A percentile compares a stretch with the other conserved stretches of the same genome.
These are phyloP conservation scores for Myodes glareolus DNA, from an alignment of 2,113 vertebrate species.

Conservation along the genomic window DNA sequence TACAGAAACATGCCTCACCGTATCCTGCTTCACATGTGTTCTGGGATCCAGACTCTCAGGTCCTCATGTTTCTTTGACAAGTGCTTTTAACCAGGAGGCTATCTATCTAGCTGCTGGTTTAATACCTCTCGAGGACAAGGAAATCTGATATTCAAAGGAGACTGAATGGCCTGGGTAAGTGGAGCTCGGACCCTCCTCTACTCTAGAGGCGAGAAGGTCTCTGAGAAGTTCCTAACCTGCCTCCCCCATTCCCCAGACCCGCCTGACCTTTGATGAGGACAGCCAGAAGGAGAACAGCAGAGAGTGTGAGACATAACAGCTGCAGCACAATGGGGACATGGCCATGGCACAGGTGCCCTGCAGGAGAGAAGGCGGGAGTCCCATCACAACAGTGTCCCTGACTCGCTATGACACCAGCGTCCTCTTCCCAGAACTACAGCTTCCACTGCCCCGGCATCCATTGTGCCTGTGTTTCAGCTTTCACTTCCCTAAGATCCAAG, in stretches of 20 bases:
- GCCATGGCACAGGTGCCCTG: not conserved
- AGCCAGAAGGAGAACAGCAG: not conserved
- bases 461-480: not conserved
- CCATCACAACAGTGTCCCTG: not conserved
- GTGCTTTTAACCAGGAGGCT: not conserved
- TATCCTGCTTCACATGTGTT: not conserved
- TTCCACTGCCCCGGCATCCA: too few species aligned
- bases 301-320: not conserved
- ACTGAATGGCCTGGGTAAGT: not conserved
- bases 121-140: not conserved
- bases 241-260: not conserved
- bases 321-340: not conserved
- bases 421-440: not conserved
- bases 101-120: not conserved
- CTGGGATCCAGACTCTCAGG: not conserved
- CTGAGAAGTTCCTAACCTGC: not conserved
- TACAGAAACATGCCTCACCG: not conserved
- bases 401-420: not conserved
- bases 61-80: not conserved
- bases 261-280: slow-evolving; percentile 22
- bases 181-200: not conserved
- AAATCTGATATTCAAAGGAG: not conserved
- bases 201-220: not conserved
- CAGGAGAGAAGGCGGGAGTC: not conserved
- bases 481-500: not conserved